These are phyloP conservation scores for Burhinus oedicnemus DNA, from an alignment of 2,113 vertebrate genomes.

Conservation along the genomic window DNA sequence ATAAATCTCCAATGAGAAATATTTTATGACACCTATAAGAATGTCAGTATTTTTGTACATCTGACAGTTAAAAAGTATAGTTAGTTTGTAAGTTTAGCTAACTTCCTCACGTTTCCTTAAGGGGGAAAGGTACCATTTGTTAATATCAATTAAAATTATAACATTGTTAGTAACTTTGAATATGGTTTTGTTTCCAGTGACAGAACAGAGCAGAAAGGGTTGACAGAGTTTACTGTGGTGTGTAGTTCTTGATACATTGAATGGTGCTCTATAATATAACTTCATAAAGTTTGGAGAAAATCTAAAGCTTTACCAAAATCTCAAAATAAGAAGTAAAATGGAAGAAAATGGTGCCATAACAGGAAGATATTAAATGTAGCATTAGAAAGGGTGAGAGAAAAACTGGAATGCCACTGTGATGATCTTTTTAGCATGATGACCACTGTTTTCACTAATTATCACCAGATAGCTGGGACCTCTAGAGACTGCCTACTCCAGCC, in stretches of 20 bases:
- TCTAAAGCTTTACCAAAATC: neutral
- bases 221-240: neutral
- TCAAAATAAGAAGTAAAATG: neutral
- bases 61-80: neutral
- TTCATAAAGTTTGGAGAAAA: neutral
- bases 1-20: neutral
- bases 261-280: neutral
- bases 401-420: neutral
- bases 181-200: neutral
- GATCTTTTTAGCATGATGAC: neutral
- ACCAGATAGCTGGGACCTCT: neutral
- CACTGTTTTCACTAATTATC: neutral
- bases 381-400: neutral
- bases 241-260: neutral
- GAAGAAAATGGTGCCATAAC: neutral
- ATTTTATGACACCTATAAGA: neutral
- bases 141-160: neutral
- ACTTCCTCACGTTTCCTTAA: neutral
- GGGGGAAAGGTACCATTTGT: neutral
- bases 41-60: neutral
- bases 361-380: neutral
- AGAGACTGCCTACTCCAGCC: neutral
- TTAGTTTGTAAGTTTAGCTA: neutral
- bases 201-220: neutral
- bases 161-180: neutral